Evolutionary conservation across 2,113 vertebrate species (phyloP).

Genomic region (Rissa tridactyla): DNA sequence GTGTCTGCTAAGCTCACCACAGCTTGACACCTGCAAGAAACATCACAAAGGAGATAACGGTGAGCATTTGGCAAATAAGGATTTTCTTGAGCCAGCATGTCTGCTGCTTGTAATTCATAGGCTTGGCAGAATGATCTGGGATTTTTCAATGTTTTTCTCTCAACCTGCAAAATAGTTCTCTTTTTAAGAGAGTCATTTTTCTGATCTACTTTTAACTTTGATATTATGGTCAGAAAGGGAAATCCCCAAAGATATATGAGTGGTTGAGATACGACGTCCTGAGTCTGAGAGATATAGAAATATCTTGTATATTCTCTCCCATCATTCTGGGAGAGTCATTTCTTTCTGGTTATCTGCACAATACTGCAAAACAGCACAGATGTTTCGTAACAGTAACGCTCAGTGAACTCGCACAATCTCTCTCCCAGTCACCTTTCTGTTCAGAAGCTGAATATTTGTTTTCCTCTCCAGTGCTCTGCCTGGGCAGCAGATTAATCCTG

Average conservation of each 20-base stretch:
- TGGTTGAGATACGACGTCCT: neutral
- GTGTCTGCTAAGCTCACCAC: neutral
- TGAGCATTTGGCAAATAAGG: conserved; percentile 64
- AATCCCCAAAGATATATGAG: conserved; percentile 27
- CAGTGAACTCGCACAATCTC: neutral
- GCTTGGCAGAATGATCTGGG: conserved; percentile 71
- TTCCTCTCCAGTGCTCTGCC: conserved; percentile 35
- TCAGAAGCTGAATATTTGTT: conserved; percentile 38
- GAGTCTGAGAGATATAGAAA: neutral
- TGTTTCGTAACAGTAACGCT: neutral
- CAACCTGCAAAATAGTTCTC: conserved; percentile 64
- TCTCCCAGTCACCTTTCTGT: conserved; percentile 6
- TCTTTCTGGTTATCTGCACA: conserved; percentile 40
- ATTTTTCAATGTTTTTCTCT: conserved; percentile 76
- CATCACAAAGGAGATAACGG: conserved; percentile 62
- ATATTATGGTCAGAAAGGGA: conserved; percentile 51
- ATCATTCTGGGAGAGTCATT: neutral
- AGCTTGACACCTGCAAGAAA: conserved; percentile 36
- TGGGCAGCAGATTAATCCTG: conserved; percentile 30
- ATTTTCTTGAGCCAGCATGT: conserved; percentile 68
- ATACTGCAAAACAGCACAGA: conserved; percentile 6
- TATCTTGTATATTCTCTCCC: neutral
- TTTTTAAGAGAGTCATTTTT: conserved; percentile 57
- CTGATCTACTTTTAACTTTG: conserved; percentile 59
- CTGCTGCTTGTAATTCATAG: conserved; percentile 74